Percentiles rank a stretch among this genome's conserved stretches.
phyloP scores from a whole-genome alignment of 2,113 vertebrate species.

The Oreochromis spilurus region DNA sequence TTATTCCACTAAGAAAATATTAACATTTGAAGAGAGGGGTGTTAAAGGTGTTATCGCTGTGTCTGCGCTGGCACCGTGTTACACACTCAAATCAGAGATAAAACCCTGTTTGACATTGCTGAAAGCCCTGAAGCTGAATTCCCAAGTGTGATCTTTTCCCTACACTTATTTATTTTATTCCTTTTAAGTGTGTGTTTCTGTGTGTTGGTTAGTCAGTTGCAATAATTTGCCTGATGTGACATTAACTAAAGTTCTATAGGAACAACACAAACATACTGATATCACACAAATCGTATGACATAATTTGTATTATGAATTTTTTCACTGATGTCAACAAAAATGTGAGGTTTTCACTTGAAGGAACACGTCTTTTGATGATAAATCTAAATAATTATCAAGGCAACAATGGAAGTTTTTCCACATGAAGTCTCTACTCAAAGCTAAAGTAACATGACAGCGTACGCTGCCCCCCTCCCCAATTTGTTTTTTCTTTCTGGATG shows the following conservation, averaged over 20 bases:
- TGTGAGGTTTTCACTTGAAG: background rate
- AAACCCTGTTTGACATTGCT: background rate
- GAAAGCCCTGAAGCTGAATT: background rate
- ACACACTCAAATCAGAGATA: background rate
- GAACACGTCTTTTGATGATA: background rate
- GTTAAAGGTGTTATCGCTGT: background rate
- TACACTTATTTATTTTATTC: background rate
- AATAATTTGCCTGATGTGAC: background rate
- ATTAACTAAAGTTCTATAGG: background rate
- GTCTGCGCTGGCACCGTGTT: background rate
- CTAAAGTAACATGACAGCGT: background rate
- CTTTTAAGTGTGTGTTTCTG: background rate
- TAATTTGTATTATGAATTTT: background rate
- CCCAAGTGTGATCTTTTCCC: background rate
- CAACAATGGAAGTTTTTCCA: background rate
- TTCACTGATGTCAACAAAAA: background rate
- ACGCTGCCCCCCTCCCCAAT: background rate
- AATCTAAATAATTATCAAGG: background rate
- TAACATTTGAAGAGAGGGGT: background rate
- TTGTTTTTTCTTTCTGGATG: background rate
- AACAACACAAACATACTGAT: background rate
- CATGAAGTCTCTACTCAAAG: background rate
- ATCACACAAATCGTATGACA: background rate
- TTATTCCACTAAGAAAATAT: background rate
- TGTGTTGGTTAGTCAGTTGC: background rate